Base-by-base conservation (phyloP, 1,140 invertebrate genomes). In the Pseudoatta argentina region DNA sequence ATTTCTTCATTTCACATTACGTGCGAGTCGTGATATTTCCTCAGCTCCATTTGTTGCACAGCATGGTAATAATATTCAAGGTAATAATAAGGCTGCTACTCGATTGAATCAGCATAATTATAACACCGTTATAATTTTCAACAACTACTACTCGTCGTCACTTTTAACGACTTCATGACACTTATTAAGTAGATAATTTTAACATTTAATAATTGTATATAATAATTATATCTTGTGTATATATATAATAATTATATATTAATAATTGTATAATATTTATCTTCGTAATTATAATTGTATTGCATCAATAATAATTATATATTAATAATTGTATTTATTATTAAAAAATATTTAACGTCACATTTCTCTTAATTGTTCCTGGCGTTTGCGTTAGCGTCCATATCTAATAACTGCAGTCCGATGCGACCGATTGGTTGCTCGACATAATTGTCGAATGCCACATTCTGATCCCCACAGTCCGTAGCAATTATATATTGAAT, bases 1-100 rank as follows among this genome's bases (percentile, higher is more conserved):
- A 83, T 83, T 83, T 61, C 79, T 83, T 83, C 79, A 83, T 83
- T 73, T 61, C 39, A 39, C 12, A 21, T 14, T 57, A 67, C 77
- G 51, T 21, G 14, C n/a, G 48, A 72, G 14, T 27, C 59, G 44
- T 24, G 16, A 44, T 59, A 57, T 21, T 72, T 44, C 48, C 24
- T 51, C 18, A 3, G 14, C 14, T 21, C 34, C 34, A n/a, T 44
- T 44, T 66, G n/a, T 44, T 66, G 34, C 18, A 44, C 63, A 30
- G 27, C 27, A 30, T 18, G 12, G 59, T 27, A 51, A 67, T 67
- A 39, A 63, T 18, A 61, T 76, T 39, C 12, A 24, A 34, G 53
- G 39, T 44, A 44, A 44, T 44, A 44, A 57, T 57, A 57, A 61
- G 21, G 21, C 16, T 18, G 18, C 12, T 76, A 6, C 14, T 27